Evolutionary conservation across 2,797 vertebrate species (phyloP), one percentile per base, ranked within the genome.

Genomic region (Yasuhikotakia modesta): DNA sequence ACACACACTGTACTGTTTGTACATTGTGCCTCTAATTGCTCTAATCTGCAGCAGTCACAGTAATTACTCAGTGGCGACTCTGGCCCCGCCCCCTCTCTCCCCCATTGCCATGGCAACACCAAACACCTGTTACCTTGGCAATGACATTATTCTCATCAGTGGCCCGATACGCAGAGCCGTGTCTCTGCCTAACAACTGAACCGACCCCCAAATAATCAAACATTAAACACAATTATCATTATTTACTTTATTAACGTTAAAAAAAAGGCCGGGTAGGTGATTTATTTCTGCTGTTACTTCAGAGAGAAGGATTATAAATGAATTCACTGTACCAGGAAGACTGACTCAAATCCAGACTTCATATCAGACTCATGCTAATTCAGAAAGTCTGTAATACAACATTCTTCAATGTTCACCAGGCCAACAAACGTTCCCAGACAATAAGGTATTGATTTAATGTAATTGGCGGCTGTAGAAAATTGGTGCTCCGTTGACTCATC

Each of bases 111-210:
- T 81, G 85, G 86, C 86, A 87, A 87, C 84, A 83, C 73, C 85
- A 65, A 72, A 70, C 50, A 55, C 79, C n/a, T n/a, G 88, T 90
- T 92, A 83, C 88, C 87, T 70, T 88, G 87, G 87, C 81, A 85
- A 90, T 88, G 17, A 57, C 78, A 82, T 57, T 32, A 53, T 14
- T 19, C 24, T 78, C 68, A 46, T 55, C 10, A 13, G 53, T 39
- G 35, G 21, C 5, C 53, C 53, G 13, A 8, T 57, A 22, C 22
- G 13, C 10, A 57, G 53, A 57, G 21, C 52, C 11, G 50, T 14
- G 16, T 50, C 16, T 50, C 16, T 50, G 48, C 16, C n/a, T 3
- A 48, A 16, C 46, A 48, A 16, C 46, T 6, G 4, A 39, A 39
- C 5, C 35, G 10, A 7, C 10, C 7, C 35, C 5, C 35, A 39